A percentile compares a stretch with the other conserved stretches of the same genome.
Evolutionary conservation across 1,140 invertebrate genomes (phyloP).

Genomic region (Drosophila albomicans): DNA sequence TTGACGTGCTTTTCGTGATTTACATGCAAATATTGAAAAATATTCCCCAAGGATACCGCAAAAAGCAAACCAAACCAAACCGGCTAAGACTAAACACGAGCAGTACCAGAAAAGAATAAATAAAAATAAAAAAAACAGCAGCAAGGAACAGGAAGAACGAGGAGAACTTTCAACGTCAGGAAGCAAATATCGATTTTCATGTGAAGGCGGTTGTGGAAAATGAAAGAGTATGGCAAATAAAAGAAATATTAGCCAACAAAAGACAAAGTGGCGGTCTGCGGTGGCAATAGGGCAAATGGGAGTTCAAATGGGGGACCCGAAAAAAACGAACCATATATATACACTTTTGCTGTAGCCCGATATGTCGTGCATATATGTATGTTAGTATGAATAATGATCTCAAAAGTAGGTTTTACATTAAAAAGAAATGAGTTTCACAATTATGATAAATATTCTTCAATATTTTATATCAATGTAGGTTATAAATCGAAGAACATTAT

Average conservation of each 20-base stretch:
- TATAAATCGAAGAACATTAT: not conserved
- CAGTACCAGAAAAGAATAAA: conserved; percentile 33
- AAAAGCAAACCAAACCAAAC: conserved; percentile 73
- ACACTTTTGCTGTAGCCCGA: conserved; percentile 3
- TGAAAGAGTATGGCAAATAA: conserved; percentile 67
- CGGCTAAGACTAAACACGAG: conserved; percentile 59
- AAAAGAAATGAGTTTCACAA: not conserved
- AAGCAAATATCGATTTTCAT: conserved; percentile 77
- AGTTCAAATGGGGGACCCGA: conserved; percentile 38
- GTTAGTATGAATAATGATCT: conserved; percentile 38
- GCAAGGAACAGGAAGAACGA: conserved; percentile 34
- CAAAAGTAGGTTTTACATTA: not conserved
- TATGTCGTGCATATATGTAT: conserved; percentile 6
- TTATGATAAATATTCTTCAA: conserved; percentile 4
- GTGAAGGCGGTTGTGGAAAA: conserved; percentile 53
- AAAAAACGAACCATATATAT: not conserved
- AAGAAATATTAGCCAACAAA: conserved; percentile 81
- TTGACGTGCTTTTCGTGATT: conserved; percentile 85
- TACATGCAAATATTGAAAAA: conserved; percentile 84
- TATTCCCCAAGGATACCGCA: conserved; percentile 82
- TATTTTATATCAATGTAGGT: not conserved
- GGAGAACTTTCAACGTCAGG: conserved; percentile 58
- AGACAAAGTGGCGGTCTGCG: conserved; percentile 73
- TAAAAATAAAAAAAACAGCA: conserved; percentile 30
- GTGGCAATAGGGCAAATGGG: conserved; percentile 41